These are phyloP conservation scores for Apostichopus californicus DNA, from an alignment of 35 echinoderm and acorn worm genomes.

Conservation along the genomic window DNA sequence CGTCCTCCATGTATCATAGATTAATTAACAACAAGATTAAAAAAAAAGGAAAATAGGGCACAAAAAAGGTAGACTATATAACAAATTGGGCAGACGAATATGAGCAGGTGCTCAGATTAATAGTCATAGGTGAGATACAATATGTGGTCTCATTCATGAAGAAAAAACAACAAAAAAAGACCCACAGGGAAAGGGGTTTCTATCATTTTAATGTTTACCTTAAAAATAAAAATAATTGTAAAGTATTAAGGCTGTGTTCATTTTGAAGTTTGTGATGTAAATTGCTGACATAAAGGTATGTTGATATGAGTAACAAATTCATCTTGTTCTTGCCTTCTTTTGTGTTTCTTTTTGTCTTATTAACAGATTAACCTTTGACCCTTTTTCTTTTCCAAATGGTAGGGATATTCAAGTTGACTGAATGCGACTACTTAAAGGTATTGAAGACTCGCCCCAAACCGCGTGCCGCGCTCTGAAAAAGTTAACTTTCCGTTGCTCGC, in stretches of 20 bases:
- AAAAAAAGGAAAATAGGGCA: neutral
- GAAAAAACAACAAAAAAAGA: neutral
- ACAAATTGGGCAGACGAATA: neutral
- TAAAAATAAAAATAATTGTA: slow-evolving; percentile 29
- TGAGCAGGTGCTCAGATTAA: neutral
- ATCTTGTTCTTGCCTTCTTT: neutral
- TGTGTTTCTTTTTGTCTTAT: neutral
- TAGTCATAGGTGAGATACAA: no score
- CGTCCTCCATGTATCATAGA: slow-evolving; percentile 4
- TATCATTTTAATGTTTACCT: slow-evolving; percentile 37
- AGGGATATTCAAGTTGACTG: neutral
- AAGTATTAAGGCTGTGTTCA: slow-evolving; percentile 37
- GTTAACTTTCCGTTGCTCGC: no score
- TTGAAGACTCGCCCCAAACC: no score
- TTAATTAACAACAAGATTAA: neutral
- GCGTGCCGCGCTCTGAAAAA: no score
- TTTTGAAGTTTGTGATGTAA: slow-evolving; percentile 46
- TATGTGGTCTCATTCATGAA: neutral
- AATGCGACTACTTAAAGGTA: no score
- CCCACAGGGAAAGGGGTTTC: neutral
- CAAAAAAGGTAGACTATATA: neutral
- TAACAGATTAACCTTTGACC: no score
- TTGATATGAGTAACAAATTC: slow-evolving; percentile 27
- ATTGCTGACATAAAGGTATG: slow-evolving; percentile 43
- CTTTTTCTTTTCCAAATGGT: neutral